Conservation (phyloP, 2,113 vertebrate species). For the Oostethus manadensis region DNA sequence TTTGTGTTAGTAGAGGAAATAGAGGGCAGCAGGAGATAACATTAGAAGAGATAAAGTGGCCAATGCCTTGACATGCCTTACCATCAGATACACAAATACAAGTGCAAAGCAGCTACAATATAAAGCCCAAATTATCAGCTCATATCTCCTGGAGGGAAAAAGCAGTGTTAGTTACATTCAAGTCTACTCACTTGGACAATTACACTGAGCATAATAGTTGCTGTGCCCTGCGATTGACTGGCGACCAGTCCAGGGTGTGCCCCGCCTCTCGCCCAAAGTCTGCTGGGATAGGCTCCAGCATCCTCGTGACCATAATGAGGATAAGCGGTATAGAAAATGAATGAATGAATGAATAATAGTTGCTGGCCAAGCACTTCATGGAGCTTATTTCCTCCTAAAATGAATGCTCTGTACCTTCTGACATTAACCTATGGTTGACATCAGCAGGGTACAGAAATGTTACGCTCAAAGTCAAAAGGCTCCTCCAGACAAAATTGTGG, state of each 20-base stretch:
- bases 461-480: conserved; percentile 11
- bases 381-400: background rate
- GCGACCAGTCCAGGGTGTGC: too few relatives aligned
- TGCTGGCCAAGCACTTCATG: background rate
- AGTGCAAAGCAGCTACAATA: conserved; percentile 22
- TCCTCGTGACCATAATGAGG: too few relatives aligned
- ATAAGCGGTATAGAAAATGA: too few relatives aligned
- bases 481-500: conserved; percentile 12
- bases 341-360: too few relatives aligned
- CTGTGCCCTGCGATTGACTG: too few relatives aligned
- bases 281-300: too few relatives aligned
- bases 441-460: conserved; percentile 4
- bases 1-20: conserved; percentile 32
- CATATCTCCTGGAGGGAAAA: conserved; percentile 15
- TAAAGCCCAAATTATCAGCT: conserved; percentile 36
- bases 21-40: conserved; percentile 34
- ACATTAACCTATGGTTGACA: background rate
- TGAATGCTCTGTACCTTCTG: background rate
- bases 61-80: conserved; percentile 25
- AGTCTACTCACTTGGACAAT: background rate
- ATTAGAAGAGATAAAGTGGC: conserved; percentile 56
- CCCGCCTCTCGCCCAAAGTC: too few relatives aligned
- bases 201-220: background rate
- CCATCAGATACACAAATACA: conserved; percentile 51
- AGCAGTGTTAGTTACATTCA: conserved; percentile 1